Evolutionary conservation across 2,113 vertebrate genomes (phyloP), one percentile per base, ranked within the genome.

Genomic region (Geococcyx californianus): DNA sequence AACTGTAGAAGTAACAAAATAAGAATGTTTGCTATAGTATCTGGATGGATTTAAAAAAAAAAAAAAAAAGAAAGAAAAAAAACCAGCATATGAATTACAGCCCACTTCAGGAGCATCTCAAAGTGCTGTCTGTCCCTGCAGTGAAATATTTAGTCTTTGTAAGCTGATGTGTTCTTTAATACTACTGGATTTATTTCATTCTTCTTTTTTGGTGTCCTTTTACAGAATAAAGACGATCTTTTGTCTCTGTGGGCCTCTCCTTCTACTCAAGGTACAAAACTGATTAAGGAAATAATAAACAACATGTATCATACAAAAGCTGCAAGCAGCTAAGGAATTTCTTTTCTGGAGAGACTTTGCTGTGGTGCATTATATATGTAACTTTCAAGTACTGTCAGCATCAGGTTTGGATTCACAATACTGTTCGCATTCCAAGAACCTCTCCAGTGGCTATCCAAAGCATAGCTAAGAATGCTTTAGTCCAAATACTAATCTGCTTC

Each of bases 1-100:
- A 92, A 52, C 64, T 82, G 31, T 24, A 84, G 44, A 89, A 82
- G 67, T 72, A 93, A 93, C 16, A 89, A 94, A 88, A 79, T 74
- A 84, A 79, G 33, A 86, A 64, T 23, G 5, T 75, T 91, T 95
- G 68, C 55, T 77, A 21, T 10, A 42, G 7, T 70, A 84, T 51
- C 18, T 6, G 6, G 19, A 64, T 36, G 13, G 55, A 49, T 68
- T 42, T 42, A 42, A 42, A 42, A 42, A 42, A 42, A 42, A 20
- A 68, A 28, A 52, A 59, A 72, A 49, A 36, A 44, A 40, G 20
- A 77, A 55, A 16, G 60, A 56, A 16, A 66, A 87, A 78, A 31
- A 3, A 8, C 9, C 81, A 92, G 33, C 23, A 31, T 77, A 59
- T 52, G 55, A 95, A 97, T 81, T 54, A 68, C 8, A 68, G 42